Base-by-base conservation (phyloP, 1,140 invertebrate genomes). In the Portunus trituberculatus region DNA sequence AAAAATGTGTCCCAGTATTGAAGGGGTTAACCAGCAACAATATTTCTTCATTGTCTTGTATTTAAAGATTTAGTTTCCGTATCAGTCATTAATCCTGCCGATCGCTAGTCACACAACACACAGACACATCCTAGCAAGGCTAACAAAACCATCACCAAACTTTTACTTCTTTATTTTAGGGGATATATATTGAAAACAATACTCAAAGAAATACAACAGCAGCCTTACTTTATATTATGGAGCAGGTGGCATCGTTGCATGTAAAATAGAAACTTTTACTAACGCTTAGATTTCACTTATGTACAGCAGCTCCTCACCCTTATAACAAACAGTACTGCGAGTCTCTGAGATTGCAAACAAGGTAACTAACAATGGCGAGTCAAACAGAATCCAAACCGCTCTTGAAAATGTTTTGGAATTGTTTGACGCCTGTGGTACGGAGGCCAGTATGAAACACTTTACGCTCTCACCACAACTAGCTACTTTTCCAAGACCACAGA, bases 171-270 rank as follows among this genome's bases (percentile, higher is more conserved):
- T 94, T 94, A 94, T 89, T 94, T 45, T 48, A 89, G 86, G 89
- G 48, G 29, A 94, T 94, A 93, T 93, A 94, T 88, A 89, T 94
- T 90, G 86, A 88, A 88, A 94, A 94, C 86, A 94, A 94, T 94
- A 94, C 46, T 93, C 83, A 20, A 46, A 86, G 32, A 48, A 83
- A 31, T 39, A 39, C 39, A 39, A 39, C 59, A 59, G 20, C 88
- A 90, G 28, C 46, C 48, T n/a, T 48, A 91, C 16, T 25, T 10
- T 39, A 48, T 46, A n/a, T 8, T 89, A 48, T 46, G 39, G 48
- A 89, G 10, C 39, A 39, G 39, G 39, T 39, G 28, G 45, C 48
- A 45, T 25, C 31, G 4, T 59, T 59, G n/a, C 89, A 59, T 48
- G 46, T 46, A 28, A 48, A 59, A 91, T 16, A 59, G 20, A 29